These are phyloP conservation scores for Danio rerio DNA, from an alignment of 2,113 vertebrate species.

Conservation along the genomic window DNA sequence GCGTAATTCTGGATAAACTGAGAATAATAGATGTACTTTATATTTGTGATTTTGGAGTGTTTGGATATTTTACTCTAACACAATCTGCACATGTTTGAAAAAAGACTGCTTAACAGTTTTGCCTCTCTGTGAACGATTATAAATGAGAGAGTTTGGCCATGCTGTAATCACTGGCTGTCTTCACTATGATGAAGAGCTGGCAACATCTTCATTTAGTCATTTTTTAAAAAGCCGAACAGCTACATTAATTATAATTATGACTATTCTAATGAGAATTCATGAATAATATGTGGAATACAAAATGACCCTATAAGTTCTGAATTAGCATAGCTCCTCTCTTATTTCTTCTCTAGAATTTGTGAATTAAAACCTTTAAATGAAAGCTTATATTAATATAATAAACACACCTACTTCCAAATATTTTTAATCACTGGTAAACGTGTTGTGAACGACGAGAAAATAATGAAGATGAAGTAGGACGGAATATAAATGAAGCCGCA, in stretches of 20 bases:
- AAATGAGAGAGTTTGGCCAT: conserved; percentile 11
- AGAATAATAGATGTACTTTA: too few species aligned
- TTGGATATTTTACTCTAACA: background rate
- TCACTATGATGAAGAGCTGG: conserved; percentile 28
- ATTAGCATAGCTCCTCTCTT: conserved; percentile 44
- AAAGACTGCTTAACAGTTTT: background rate
- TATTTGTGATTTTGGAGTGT: background rate
- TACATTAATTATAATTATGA: conserved; percentile 66
- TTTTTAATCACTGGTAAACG: conserved; percentile 75
- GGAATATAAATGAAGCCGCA: conserved; percentile 73
- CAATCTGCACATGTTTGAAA: background rate
- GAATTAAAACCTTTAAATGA: conserved; percentile 41
- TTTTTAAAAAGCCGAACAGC: conserved; percentile 49
- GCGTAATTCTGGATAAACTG: too few species aligned
- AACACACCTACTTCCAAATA: conserved; percentile 56
- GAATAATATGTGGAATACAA: conserved; percentile 65
- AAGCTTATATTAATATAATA: conserved; percentile 14
- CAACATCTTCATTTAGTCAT: background rate
- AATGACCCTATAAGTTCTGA: conserved; percentile 49
- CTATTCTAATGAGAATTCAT: conserved; percentile 65
- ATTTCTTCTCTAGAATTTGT: conserved; percentile 50
- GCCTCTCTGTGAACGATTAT: conserved; percentile 1
- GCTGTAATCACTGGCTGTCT: conserved; percentile 28
- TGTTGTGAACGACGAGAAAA: conserved; percentile 69
- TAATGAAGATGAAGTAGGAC: conserved; percentile 75